Evolutionary conservation across 2,113 vertebrate species (phyloP).

Genomic region (Formicarius rufipectus): DNA sequence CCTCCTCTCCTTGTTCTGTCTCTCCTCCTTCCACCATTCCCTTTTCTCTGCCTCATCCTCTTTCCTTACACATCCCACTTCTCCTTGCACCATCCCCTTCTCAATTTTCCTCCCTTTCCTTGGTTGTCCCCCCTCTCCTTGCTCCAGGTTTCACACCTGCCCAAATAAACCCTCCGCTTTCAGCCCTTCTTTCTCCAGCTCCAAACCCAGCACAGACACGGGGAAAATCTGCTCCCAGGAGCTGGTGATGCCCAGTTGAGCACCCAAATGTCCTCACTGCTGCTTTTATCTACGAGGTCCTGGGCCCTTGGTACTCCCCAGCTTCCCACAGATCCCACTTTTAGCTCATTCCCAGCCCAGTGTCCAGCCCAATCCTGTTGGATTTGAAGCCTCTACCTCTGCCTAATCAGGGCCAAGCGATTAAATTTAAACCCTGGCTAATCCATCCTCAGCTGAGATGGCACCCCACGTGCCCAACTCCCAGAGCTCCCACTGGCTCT

Average conservation of each 20-base stretch:
- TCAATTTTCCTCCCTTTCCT: too few species aligned
- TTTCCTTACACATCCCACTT: too few species aligned
- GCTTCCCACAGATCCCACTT: not conserved
- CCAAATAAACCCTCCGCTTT: not conserved
- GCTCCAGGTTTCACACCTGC: not conserved
- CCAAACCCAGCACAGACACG: not conserved
- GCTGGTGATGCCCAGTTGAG: not conserved
- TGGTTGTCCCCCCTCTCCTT: not conserved
- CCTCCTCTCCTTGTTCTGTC: too few species aligned
- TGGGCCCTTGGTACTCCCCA: fast-evolving
- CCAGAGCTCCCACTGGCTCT: not conserved
- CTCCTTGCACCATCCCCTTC: not conserved
- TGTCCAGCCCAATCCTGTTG: not conserved
- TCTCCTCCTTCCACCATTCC: too few species aligned
- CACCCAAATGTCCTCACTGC: fast-evolving
- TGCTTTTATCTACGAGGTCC: not conserved
- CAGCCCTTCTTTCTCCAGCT: not conserved
- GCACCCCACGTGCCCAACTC: not conserved
- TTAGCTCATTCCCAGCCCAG: not conserved
- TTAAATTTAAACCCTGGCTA: not conserved
- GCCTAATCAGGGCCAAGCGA: not conserved
- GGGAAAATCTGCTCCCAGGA: fast-evolving
- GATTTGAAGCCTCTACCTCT: not conserved
- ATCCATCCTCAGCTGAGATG: not conserved
- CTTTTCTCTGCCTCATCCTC: not conserved